Percentiles rank a stretch among this genome's conserved stretches.
Evolutionary conservation across 2,797 vertebrate species (phyloP).

Genomic region (Emydoidea blandingii): DNA sequence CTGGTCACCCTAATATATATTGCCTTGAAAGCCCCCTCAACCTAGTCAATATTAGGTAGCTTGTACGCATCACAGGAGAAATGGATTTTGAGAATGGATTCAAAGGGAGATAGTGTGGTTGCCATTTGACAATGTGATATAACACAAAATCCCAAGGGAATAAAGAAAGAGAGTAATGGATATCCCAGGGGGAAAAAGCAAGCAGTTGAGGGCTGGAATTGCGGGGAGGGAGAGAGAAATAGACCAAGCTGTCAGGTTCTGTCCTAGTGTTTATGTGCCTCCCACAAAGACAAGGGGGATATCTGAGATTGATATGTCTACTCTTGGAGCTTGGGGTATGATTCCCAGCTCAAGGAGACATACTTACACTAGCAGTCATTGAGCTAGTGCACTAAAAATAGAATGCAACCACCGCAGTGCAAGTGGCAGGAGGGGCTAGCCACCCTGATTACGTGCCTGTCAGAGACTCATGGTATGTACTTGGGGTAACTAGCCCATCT

Average conservation of each 20-base stretch:
- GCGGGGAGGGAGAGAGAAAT: background rate
- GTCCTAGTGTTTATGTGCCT: background rate
- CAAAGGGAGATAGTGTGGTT: background rate
- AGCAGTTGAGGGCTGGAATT: background rate
- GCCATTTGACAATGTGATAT: background rate
- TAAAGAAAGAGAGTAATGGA: background rate
- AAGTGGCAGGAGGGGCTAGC: background rate
- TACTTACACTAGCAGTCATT: background rate
- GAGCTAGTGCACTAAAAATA: background rate
- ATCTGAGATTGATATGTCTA: background rate
- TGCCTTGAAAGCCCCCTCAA: background rate
- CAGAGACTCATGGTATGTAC: background rate
- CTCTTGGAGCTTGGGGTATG: background rate
- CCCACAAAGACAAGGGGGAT: background rate
- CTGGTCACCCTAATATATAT: background rate
- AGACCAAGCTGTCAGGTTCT: background rate
- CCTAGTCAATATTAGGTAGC: background rate
- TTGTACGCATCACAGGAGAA: background rate
- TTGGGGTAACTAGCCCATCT: background rate
- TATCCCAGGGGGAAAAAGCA: background rate
- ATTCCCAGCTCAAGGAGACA: background rate
- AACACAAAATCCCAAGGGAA: background rate
- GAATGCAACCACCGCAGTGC: background rate
- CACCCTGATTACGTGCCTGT: background rate
- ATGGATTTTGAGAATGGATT: background rate